These are phyloP conservation scores for Agelastica alni DNA, from an alignment of 2,888 invertebrate genomes.

Conservation along the genomic window DNA sequence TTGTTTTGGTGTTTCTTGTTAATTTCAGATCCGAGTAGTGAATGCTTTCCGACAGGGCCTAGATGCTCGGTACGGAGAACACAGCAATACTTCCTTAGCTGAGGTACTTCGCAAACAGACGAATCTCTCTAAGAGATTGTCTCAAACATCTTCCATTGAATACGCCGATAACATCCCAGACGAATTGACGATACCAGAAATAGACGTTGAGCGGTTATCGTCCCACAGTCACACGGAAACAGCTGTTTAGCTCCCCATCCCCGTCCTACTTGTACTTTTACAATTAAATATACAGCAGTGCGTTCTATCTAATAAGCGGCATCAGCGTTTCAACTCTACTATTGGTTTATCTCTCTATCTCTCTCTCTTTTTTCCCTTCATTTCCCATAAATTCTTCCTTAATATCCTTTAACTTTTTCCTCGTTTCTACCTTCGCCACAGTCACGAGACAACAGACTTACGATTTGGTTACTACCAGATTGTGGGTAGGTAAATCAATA, in stretches of 20 bases:
- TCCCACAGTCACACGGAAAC: constrained; percentile 95
- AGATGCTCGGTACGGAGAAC: constrained; percentile 91
- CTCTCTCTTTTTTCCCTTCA: no score
- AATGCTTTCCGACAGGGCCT: constrained; percentile 99
- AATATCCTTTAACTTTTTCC: neutral
- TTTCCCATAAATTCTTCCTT: constrained; percentile 1
- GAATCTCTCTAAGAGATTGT: constrained; percentile 88
- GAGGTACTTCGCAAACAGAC: constrained; percentile 94
- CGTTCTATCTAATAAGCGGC: constrained; percentile 28
- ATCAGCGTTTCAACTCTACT: constrained; percentile 31
- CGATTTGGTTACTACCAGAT: constrained; percentile 19
- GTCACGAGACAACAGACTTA: constrained; percentile 26
- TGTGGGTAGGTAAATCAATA: constrained; percentile 24
- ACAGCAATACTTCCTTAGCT: constrained; percentile 89
- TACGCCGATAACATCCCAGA: constrained; percentile 88
- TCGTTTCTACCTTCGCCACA: constrained; percentile 6
- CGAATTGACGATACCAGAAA: constrained; percentile 86
- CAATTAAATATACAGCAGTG: constrained; percentile 21
- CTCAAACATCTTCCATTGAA: constrained; percentile 90
- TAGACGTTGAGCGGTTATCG: constrained; percentile 90
- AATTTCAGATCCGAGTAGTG: constrained; percentile 98
- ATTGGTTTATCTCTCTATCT: constrained; percentile 14
- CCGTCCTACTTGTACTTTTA: constrained; percentile 22
- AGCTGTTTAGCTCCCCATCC: constrained; percentile 71
- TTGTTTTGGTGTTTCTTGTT: constrained; percentile 59